Evolutionary conservation across 2,113 vertebrate species (phyloP).

Genomic region (Alectura lathami): DNA sequence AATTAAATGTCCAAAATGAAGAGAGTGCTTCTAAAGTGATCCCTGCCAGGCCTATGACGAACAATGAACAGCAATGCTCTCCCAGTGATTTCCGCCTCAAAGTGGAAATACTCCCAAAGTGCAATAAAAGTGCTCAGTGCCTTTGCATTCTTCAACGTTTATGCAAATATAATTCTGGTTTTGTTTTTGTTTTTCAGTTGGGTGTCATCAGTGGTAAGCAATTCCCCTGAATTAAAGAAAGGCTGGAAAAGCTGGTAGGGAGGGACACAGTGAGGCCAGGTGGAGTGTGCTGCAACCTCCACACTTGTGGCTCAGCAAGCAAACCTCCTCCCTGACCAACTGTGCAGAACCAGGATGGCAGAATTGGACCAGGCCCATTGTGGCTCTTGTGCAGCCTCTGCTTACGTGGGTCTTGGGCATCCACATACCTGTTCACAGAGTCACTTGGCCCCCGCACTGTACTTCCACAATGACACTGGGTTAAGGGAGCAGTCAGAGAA

Average conservation of each 20-base stretch:
- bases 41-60: not conserved
- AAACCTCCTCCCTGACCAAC: not conserved
- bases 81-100: not conserved
- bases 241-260: not conserved
- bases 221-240: not conserved
- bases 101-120: no score
- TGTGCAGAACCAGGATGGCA: not conserved
- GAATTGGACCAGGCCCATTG: not conserved
- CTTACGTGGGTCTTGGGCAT: accelerated
- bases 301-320: not conserved
- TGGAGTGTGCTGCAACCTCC: not conserved
- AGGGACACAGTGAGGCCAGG: not conserved
- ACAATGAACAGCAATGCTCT: not conserved
- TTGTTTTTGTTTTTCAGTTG: not conserved
- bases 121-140: not conserved
- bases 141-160: not conserved
- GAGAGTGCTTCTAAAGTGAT: not conserved
- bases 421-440: not conserved
- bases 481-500: not conserved
- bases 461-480: not conserved
- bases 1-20: not conserved
- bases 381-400: not conserved
- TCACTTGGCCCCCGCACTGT: not conserved
- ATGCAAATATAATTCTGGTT: not conserved
- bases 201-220: not conserved